Conservation (phyloP, 2,797 vertebrate genomes). For the Orestias chungarensis region DNA sequence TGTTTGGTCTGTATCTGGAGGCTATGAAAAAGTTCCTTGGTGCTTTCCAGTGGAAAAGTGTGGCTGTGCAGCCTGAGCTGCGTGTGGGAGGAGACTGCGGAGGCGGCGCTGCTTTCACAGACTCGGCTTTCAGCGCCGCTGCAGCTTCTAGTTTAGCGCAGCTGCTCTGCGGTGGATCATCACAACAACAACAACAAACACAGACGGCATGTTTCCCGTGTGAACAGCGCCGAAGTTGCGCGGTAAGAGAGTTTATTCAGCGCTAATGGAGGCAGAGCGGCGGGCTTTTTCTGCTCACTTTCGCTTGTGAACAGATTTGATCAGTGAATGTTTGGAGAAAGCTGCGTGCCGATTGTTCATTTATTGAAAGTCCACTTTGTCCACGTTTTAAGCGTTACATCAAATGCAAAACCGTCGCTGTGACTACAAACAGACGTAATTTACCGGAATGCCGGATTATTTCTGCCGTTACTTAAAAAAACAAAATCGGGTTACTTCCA, state of each 20-base stretch:
- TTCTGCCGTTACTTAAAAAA: not conserved
- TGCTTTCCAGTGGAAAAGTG: not conserved
- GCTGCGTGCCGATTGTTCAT: not conserved
- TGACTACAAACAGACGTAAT: not conserved
- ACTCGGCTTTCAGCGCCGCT: constrained; percentile 25
- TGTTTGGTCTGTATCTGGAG: not conserved
- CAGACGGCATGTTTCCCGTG: constrained; percentile 28
- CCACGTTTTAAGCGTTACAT: not conserved
- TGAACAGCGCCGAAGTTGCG: constrained; percentile 40
- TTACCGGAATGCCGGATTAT: not conserved
- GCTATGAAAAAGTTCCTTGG: not conserved
- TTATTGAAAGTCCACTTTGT: not conserved
- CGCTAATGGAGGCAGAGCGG: not conserved
- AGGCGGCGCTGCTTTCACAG: constrained; percentile 39
- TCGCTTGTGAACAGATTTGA: constrained; percentile 26
- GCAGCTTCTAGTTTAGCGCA: constrained; percentile 18
- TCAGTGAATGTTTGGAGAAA: not conserved
- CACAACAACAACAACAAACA: constrained; percentile 12
- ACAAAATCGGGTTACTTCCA: not conserved
- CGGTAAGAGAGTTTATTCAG: constrained; percentile 55
- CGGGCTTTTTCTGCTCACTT: constrained; percentile 35
- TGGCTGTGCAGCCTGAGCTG: not conserved
- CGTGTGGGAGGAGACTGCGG: constrained; percentile 47
- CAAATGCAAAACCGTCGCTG: too few species aligned
- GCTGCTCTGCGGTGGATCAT: constrained; percentile 6